Evolutionary conservation across 2,113 vertebrate species (phyloP).

Genomic region (Pitta sordida): DNA sequence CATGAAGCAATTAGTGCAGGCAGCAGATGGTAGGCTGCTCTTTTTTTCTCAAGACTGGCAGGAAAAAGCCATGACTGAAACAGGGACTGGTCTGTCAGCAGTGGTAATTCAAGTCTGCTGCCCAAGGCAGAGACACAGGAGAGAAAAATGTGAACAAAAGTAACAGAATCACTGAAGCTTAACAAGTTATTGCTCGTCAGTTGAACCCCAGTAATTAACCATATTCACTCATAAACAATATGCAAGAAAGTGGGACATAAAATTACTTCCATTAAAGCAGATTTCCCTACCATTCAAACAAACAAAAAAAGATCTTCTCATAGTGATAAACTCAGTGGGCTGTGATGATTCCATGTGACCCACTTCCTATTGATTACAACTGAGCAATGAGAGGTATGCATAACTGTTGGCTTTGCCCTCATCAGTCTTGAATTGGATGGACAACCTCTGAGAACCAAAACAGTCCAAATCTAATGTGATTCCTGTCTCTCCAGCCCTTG

Average conservation of each 20-base stretch:
- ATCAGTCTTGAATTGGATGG: not conserved
- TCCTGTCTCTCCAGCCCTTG: not conserved
- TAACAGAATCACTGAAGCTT: not conserved
- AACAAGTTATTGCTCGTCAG: not conserved
- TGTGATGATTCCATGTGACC: not conserved
- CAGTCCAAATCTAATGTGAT: not conserved
- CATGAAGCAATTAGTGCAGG: constrained; percentile 51
- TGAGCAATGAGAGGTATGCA: not conserved
- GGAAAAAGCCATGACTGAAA: constrained; percentile 18
- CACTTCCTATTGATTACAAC: not conserved
- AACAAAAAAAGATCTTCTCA: not conserved
- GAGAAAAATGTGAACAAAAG: not conserved
- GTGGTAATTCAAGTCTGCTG: not conserved
- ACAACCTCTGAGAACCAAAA: not conserved
- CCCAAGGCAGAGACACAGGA: not conserved
- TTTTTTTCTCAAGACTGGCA: constrained; percentile 25
- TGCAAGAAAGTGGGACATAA: not conserved
- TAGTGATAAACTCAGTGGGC: not conserved
- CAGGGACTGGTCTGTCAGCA: constrained; percentile 25
- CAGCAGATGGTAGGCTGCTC: constrained; percentile 24
- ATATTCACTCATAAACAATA: not conserved
- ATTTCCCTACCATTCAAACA: not conserved
- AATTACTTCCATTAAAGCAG: not conserved
- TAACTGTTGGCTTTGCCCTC: not conserved
- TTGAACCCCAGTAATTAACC: constrained; percentile 28